Conservation (phyloP, 2,113 vertebrate species). For the Platysternon megacephalum region DNA sequence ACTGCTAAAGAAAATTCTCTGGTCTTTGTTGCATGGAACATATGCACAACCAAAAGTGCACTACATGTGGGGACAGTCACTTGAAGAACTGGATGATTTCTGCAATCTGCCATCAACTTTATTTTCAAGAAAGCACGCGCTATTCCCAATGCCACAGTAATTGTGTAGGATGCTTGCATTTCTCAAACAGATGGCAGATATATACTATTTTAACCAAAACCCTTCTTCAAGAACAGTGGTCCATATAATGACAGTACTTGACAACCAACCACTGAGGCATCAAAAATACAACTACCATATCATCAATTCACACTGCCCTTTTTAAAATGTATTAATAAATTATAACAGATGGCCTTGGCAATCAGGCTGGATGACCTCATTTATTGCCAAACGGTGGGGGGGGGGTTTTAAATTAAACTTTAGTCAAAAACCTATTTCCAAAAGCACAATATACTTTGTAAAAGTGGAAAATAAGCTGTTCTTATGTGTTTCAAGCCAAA, state of each 20-base stretch:
- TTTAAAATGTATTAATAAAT: constrained; percentile 49
- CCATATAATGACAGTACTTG: constrained; percentile 51
- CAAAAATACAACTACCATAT: constrained; percentile 30
- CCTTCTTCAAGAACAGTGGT: constrained; percentile 59
- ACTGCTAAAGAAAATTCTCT: not conserved
- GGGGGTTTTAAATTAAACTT: constrained; percentile 37
- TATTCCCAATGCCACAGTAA: constrained; percentile 52
- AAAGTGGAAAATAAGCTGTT: constrained; percentile 12
- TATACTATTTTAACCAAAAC: constrained; percentile 68
- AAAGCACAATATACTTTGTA: constrained; percentile 8
- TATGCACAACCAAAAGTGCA: not conserved
- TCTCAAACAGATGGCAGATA: constrained; percentile 74
- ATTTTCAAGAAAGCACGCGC: constrained; percentile 74
- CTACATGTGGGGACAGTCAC: not conserved
- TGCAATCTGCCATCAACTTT: constrained; percentile 75
- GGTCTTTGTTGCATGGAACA: not conserved
- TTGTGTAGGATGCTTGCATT: constrained; percentile 71
- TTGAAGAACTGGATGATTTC: constrained; percentile 70
- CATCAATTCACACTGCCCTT: constrained; percentile 41
- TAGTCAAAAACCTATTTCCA: constrained; percentile 17
- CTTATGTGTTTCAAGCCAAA: not conserved
- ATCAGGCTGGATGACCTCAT: constrained; percentile 51
- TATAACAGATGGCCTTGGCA: constrained; percentile 58
- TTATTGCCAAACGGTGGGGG: not conserved
- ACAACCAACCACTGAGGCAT: constrained; percentile 41